Conservation (phyloP, 2,797 vertebrate genomes). For the Caiman crocodilus region DNA sequence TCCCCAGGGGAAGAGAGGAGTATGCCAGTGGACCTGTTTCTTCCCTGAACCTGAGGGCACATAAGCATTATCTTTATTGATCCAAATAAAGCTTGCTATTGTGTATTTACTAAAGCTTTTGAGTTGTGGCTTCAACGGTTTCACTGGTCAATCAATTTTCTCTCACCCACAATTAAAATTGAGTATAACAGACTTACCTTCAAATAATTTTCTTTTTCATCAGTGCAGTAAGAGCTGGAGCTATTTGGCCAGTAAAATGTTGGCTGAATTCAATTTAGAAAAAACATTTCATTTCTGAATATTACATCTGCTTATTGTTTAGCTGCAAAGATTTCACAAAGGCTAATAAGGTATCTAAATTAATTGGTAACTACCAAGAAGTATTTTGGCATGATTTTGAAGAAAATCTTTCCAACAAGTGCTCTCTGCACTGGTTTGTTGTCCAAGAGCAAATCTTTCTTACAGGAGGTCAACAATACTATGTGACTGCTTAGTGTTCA, state of each 20-base stretch:
- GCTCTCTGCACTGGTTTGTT: fast-evolving
- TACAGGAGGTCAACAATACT: background rate
- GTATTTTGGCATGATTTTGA: background rate
- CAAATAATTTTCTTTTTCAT: background rate
- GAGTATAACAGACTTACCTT: background rate
- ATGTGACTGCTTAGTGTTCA: background rate
- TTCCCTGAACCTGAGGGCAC: too few relatives aligned
- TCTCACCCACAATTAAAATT: too few relatives aligned
- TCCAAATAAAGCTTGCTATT: too few relatives aligned
- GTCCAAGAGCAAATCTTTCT: background rate
- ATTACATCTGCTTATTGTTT: background rate
- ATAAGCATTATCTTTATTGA: too few relatives aligned
- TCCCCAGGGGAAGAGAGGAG: background rate
- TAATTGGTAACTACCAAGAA: background rate
- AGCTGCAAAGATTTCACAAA: background rate
- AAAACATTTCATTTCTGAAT: background rate
- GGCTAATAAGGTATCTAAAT: background rate
- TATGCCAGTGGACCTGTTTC: too few relatives aligned
- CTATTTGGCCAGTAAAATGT: background rate
- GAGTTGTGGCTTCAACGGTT: too few relatives aligned
- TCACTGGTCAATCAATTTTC: too few relatives aligned
- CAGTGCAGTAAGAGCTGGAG: background rate
- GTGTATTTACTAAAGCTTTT: background rate
- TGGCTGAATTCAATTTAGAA: background rate
- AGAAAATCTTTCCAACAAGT: background rate